Percentiles rank a stretch among this genome's conserved stretches.
These are phyloP conservation scores for Holothuria leucospilota DNA, from an alignment of 53 echinoderm and acorn worm genomes.

Conservation along the genomic window DNA sequence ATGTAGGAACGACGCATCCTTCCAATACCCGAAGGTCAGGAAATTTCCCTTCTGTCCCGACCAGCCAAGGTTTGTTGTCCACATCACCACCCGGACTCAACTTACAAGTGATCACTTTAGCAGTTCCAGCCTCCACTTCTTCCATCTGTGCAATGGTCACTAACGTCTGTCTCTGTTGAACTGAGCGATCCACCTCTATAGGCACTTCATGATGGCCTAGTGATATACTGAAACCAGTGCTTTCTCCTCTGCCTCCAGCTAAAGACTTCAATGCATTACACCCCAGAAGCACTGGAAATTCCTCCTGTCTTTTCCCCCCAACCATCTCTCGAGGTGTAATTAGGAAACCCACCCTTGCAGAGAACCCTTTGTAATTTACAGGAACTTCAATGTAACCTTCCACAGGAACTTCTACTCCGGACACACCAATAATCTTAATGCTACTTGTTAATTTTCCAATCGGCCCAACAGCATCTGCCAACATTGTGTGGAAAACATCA, in stretches of 20 bases:
- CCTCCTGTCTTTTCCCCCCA: not conserved
- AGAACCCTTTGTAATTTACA: not conserved
- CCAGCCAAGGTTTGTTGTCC: not conserved
- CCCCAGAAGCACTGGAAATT: slow-evolving; percentile 15
- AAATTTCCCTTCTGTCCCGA: slow-evolving; percentile 1
- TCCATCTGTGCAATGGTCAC: not conserved
- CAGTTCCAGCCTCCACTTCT: not conserved
- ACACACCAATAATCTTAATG: slow-evolving; percentile 31
- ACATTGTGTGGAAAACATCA: slow-evolving; percentile 34
- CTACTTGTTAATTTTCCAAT: not conserved
- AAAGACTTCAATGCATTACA: not conserved
- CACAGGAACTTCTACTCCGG: slow-evolving; percentile 6
- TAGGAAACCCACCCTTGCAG: slow-evolving; percentile 16
- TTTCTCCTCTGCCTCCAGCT: slow-evolving; percentile 16
- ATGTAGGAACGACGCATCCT: not conserved
- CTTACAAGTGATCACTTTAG: not conserved
- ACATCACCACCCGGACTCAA: not conserved
- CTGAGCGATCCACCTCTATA: no score
- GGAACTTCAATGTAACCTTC: slow-evolving; percentile 39
- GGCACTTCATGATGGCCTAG: no score
- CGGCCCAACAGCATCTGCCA: not conserved
- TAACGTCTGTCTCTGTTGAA: not conserved
- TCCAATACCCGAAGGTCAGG: slow-evolving; percentile 8
- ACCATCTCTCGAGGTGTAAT: not conserved
- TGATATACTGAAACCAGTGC: not conserved